Conservation (phyloP, 2,888 invertebrate species). For the Eugnorisma glareosa region DNA sequence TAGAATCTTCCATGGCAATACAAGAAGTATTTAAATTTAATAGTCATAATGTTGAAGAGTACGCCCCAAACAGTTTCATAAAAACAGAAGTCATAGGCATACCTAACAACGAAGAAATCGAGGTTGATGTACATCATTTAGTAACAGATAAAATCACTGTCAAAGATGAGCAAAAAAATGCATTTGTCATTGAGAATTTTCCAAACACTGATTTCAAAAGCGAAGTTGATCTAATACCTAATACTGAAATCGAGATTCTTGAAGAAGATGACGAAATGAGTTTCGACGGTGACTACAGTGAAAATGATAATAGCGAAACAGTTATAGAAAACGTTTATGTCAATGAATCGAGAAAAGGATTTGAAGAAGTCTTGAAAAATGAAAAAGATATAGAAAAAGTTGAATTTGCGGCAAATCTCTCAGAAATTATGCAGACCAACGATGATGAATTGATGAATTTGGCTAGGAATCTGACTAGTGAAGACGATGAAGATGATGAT, state of each 20-base stretch:
- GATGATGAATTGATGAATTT: background rate
- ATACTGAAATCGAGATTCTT: constrained; percentile 25
- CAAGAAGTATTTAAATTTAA: constrained; percentile 47
- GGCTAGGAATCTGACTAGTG: background rate
- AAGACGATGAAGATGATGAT: background rate
- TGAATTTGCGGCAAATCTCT: background rate
- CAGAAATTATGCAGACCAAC: background rate
- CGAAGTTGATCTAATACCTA: constrained; percentile 38
- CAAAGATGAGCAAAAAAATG: constrained; percentile 58
- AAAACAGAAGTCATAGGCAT: constrained; percentile 48
- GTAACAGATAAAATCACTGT: background rate
- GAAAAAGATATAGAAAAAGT: background rate
- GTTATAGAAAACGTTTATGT: background rate
- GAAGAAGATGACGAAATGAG: constrained; percentile 62
- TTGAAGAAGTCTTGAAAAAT: constrained; percentile 26
- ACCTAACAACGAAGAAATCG: constrained; percentile 25
- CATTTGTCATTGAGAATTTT: constrained; percentile 41
- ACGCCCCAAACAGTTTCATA: constrained; percentile 55
- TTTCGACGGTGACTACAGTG: constrained; percentile 66
- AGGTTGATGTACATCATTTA: constrained; percentile 21
- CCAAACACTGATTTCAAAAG: constrained; percentile 4
- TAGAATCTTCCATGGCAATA: constrained; percentile 69
- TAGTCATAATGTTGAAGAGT: constrained; percentile 48
- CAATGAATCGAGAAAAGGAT: background rate
- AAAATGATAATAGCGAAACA: background rate